Evolutionary conservation across 2,888 invertebrate species (phyloP).

Genomic region (Dorcus parallelipipedus): DNA sequence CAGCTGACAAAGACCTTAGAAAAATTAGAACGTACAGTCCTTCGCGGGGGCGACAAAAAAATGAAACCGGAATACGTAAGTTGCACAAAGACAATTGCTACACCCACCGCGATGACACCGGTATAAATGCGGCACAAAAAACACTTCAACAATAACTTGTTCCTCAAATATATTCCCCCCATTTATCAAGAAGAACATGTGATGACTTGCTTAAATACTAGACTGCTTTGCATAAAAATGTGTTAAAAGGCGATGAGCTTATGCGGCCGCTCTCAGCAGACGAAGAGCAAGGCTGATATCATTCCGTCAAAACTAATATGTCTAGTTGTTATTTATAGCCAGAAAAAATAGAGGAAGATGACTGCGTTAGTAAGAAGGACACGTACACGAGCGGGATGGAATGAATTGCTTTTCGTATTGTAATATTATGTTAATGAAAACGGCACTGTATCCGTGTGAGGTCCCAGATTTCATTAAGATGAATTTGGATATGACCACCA

Average conservation of each 20-base stretch:
- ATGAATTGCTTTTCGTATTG: background rate
- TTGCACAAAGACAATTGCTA: conserved; percentile 26
- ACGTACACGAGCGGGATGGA: background rate
- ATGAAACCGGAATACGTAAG: conserved; percentile 92
- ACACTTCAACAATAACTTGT: too few relatives aligned
- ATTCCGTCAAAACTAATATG: too few relatives aligned
- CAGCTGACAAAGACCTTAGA: conserved; percentile 78
- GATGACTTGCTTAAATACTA: conserved; percentile 1
- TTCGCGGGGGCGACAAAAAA: conserved; percentile 89
- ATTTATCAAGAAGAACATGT: background rate
- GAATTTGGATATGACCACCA: background rate
- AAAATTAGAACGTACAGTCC: conserved; percentile 78
- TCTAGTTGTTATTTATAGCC: too few relatives aligned
- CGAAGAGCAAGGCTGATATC: too few relatives aligned
- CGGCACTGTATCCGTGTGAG: conserved; percentile 2
- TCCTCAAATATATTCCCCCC: background rate
- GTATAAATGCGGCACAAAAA: too few relatives aligned
- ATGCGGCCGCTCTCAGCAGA: background rate
- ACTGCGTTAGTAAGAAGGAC: too few relatives aligned
- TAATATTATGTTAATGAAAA: background rate
- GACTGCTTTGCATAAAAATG: conserved; percentile 2
- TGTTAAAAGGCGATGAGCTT: background rate
- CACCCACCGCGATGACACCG: conserved; percentile 6
- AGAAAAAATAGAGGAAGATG: too few relatives aligned
- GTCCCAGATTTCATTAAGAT: conserved; percentile 14